phyloP scores from a whole-genome alignment of 2,888 invertebrate species.

The Parnassius mnemosyne region DNA sequence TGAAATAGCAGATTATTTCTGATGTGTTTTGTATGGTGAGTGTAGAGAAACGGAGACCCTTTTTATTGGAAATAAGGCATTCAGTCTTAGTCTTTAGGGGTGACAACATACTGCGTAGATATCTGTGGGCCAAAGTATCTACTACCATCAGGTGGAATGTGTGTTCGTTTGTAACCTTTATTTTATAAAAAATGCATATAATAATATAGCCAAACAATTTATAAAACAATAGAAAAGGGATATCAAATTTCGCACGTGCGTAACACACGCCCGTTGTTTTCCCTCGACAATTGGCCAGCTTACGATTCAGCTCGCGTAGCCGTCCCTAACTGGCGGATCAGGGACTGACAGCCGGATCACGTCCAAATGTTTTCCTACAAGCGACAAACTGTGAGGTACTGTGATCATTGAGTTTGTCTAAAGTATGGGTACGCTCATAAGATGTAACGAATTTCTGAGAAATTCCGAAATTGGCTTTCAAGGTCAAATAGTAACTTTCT shows the following conservation, averaged over 20 bases:
- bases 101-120: too few species aligned
- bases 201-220: too few species aligned
- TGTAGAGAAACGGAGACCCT: too few species aligned
- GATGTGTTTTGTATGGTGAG: too few species aligned
- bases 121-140: too few species aligned
- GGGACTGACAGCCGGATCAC: slow-evolving; percentile 3
- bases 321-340: not conserved
- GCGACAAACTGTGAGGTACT: slow-evolving; percentile 14
- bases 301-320: slow-evolving; percentile 15
- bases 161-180: too few species aligned
- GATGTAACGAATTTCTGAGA: too few species aligned
- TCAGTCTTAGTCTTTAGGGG: too few species aligned
- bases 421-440: not conserved
- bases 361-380: slow-evolving; percentile 9
- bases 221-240: not conserved
- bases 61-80: too few species aligned
- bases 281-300: not conserved
- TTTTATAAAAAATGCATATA: too few species aligned
- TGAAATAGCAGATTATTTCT: too few species aligned
- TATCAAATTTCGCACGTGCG: not conserved
- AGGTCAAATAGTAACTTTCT: not conserved
- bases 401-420: slow-evolving; percentile 13
- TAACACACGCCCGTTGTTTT: not conserved
- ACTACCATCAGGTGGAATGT: too few species aligned
- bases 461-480: not conserved